Base-by-base conservation (phyloP, 2,797 vertebrate genomes). In the Acipenser ruthenus region DNA sequence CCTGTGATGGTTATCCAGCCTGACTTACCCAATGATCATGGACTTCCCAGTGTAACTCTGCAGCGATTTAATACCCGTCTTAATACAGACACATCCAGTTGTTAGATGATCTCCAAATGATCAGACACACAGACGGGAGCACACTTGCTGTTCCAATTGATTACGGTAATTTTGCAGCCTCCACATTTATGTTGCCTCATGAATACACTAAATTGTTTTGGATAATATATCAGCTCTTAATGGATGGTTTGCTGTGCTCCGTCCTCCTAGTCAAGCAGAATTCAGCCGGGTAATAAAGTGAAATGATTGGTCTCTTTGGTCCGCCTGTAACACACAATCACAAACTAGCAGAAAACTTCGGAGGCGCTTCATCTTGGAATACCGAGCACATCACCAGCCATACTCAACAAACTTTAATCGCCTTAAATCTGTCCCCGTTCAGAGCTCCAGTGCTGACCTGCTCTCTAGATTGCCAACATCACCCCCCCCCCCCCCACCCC, bases 171-270 rank as follows among this genome's bases (percentile, higher is more conserved):
- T 95, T 95, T 81, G 87, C 89, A 88, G 90, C 92, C 91, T 94
- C 90, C 92, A 90, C 92, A 92, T 95, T 96, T 93, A 93, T 87
- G 92, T 94, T 92, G 91, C 93, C 93, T 94, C 92, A 94, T 95
- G 94, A 95, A 95, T 94, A 93, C 90, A 88, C 91, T 90, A 93
- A 95, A 94, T 93, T 95, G 93, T 96, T 97, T 37, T 95, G 91
- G 90, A 91, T 95, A 93, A 95, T 91, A 93, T 93, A 95, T 91
- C 90, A 90, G 88, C 89, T 93, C 87, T 90, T 95, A 94, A 97
- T 94, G 81, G 92, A 93, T 90, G 93, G 92, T 91, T 94, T 79
- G 86, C 89, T 88, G 87, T 79, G 81, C 90, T 87, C 89, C 87
- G 89, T 92, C 90, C 91, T 90, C 90, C 91, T 89, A 87, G 91